Base-by-base conservation (phyloP, 2,888 invertebrate species). In the Acrocyrtus sp. region DNA sequence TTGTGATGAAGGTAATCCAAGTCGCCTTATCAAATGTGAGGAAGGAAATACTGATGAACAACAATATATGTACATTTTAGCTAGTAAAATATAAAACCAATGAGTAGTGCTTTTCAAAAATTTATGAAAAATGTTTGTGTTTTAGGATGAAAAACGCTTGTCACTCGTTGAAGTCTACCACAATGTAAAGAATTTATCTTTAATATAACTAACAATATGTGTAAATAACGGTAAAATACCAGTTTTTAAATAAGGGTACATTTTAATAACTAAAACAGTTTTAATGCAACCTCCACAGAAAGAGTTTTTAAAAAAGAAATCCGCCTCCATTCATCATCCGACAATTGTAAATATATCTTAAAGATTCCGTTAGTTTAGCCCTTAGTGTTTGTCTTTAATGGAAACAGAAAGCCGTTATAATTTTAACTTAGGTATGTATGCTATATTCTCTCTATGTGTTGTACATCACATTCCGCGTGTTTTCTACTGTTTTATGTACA, bases 21-120 rank as follows among this genome's bases (percentile, higher is more conserved):
- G 62, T 70, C 70, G 70, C 70, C 70, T 70, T 70, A 70, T 50
- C 22, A 24, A 70, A 70, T 70, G 70, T 70, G 70, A 56, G 39
- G 19, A 12, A 17, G 5, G 47, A 67, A 67, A 58, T 67, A 43
- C 51, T 19, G 27, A 60, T n/a, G n/a, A n/a, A n/a, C n/a, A 34
- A 60, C 19, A 17, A 56, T 19, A 27, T 17, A 53, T 29, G 21
- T 29, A 53, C 41, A 57, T 17, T 22, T 39, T 43, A 57, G 43
- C 15, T 39, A 10, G 39, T 15, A 10, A 10, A 39, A 6, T 39
- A 39, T 39, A 39, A 39, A 39, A 39, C 6, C 8, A 39, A 39
- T 39, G 12, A 6, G 12, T 39, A 39, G 8, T 39, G 12, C 39
- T 6, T 39, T n/a, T n/a, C n/a, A n/a, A 39, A 12, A 39, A 10